Evolutionary conservation across 2,113 vertebrate species (phyloP).

Genomic region (Rhinopomastus cyanomelas): DNA sequence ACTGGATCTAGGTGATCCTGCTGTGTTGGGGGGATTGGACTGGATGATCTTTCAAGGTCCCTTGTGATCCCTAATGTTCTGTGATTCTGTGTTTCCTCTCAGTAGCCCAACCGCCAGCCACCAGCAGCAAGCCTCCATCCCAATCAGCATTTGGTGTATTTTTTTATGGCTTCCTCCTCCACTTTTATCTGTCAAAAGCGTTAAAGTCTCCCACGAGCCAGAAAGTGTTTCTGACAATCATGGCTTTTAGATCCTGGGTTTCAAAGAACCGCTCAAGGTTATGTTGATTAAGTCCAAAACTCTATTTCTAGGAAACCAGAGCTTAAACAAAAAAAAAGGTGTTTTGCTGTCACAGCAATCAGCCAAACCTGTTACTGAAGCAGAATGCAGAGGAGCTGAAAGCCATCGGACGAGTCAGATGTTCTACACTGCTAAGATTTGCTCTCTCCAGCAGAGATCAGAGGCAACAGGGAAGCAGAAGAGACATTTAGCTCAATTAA

Average conservation of each 20-base stretch:
- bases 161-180: conserved; percentile 28
- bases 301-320: conserved; percentile 47
- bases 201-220: conserved; percentile 36
- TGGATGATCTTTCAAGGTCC: no score
- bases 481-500: neutral
- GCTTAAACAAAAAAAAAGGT: conserved; percentile 46
- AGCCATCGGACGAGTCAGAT: neutral
- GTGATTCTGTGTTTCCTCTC: no score
- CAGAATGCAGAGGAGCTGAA: conserved; percentile 28
- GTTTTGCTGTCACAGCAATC: conserved; percentile 34
- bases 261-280: conserved; percentile 59
- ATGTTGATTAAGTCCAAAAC: conserved; percentile 58
- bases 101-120: neutral
- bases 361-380: conserved; percentile 23
- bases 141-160: neutral
- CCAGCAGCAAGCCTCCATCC: neutral
- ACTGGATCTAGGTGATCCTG: no score
- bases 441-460: conserved; percentile 33
- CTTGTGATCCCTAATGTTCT: no score
- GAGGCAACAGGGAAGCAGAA: neutral
- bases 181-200: conserved; percentile 53
- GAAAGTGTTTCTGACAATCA: conserved; percentile 61
- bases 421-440: conserved; percentile 15
- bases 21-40: no score
- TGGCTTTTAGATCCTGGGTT: conserved; percentile 51